Evolutionary conservation across 2,888 invertebrate species (phyloP).

Genomic region (Meteorus cinctellus): DNA sequence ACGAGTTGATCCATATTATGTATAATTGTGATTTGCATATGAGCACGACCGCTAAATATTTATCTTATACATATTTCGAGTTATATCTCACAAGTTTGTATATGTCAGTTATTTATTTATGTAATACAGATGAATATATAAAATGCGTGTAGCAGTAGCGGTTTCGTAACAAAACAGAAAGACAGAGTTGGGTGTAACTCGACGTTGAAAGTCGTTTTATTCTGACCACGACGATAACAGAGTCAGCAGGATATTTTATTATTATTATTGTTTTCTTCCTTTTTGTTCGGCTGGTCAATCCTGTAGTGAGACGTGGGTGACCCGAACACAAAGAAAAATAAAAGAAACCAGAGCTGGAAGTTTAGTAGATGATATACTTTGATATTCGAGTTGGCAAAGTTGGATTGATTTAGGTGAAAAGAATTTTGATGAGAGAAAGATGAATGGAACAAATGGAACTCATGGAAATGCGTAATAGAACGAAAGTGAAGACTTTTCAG

Average conservation of each 20-base stretch:
- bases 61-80: conserved; percentile 30
- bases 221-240: conserved; percentile 22
- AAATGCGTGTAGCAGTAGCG: not conserved
- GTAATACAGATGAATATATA: not conserved
- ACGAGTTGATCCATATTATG: not conserved
- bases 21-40: conserved; percentile 21
- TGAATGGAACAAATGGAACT: too few species aligned
- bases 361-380: too few species aligned
- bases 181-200: conserved; percentile 28
- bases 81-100: not conserved
- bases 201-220: conserved; percentile 29
- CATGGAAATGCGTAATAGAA: too few species aligned
- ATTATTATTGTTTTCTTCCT: not conserved
- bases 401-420: too few species aligned
- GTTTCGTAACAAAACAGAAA: conserved; percentile 26
- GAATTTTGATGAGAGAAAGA: too few species aligned
- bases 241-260: not conserved
- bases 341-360: too few species aligned
- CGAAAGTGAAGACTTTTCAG: too few species aligned
- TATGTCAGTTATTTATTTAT: conserved; percentile 22
- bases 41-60: not conserved
- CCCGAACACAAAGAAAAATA: too few species aligned
- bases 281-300: not conserved
- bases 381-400: too few species aligned
- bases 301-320: too few species aligned